These are phyloP conservation scores for Tuberolachnus salignus DNA, from an alignment of 2,888 invertebrate genomes.

Conservation along the genomic window DNA sequence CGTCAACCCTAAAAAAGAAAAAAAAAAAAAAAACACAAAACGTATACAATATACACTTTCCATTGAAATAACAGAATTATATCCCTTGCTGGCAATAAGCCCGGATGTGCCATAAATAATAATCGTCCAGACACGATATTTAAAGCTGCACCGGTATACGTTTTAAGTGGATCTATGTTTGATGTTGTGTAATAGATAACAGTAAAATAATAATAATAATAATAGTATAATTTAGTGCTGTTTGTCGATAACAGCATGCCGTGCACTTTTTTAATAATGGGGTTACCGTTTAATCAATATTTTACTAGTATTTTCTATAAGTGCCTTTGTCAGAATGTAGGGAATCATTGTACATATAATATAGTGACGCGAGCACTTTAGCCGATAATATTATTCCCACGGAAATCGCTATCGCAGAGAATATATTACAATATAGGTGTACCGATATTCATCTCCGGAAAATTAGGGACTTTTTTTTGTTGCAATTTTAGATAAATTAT, in stretches of 20 bases:
- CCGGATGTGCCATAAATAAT: conserved; percentile 45
- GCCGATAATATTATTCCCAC: too few species aligned
- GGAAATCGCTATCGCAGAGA: too few species aligned
- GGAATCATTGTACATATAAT: too few species aligned
- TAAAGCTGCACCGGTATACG: not conserved
- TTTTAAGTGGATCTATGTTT: conserved; percentile 41
- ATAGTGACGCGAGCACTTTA: too few species aligned
- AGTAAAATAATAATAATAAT: conserved; percentile 9
- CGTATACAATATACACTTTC: not conserved
- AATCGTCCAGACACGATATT: conserved; percentile 40
- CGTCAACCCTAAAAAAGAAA: conserved; percentile 23
- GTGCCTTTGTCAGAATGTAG: too few species aligned
- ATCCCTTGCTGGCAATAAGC: conserved; percentile 35
- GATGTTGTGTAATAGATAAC: conserved; percentile 8
- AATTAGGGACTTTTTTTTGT: too few species aligned
- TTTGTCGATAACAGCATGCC: not conserved
- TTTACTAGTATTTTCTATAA: too few species aligned
- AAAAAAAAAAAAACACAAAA: conserved; percentile 23
- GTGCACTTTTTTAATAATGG: not conserved
- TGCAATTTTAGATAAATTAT: too few species aligned
- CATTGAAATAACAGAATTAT: conserved; percentile 1
- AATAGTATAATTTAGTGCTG: not conserved
- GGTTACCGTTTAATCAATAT: not conserved
- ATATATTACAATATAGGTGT: too few species aligned
- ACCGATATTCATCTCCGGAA: too few species aligned